Evolutionary conservation across 2,113 vertebrate species (phyloP), one percentile per base, ranked within the genome.

Genomic region (Stigmatopora argus): DNA sequence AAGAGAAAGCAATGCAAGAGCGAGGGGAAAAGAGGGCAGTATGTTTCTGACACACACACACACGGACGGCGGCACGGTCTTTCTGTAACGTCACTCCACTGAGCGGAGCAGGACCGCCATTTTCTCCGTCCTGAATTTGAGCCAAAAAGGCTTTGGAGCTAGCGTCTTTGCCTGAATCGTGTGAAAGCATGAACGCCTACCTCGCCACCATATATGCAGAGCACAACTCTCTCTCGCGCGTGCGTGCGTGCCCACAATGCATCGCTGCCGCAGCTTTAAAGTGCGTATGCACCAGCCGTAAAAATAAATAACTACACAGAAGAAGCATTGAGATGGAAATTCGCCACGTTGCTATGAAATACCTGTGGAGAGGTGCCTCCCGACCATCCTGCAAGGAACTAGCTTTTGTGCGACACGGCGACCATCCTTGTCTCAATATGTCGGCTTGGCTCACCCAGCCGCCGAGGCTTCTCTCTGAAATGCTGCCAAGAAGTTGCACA

Each of bases 91-190:
- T 91, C 89, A 89, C 89, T 86, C 80, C 23, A 72, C 79, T 86
- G 78, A 86, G 70, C 84, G 92, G 90, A 89, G 86, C 86, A 74
- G 88, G 86, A 92, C 93, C 90, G 93, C 95, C 94, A 98, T 96
- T 93, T 96, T 94, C 92, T 93, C 92, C 90, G 86, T 87, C 74
- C 89, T 93, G 92, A 93, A 91, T 80, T 23, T 72, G 71, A 90
- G 93, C 92, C 92, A 94, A 92, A 89, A 92, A 85, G 66, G 85
- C 91, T 87, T 67, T 77, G 1, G 86, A 89, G 89, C 86, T 82
- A 61, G 80, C 47, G 62, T 85, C 82, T 82, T 72, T 65, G 75
- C 77, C 80, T 79, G 73, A 58, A 69, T 70, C 70, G 72, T 51
- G 68, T 73, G 44, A 73, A 44, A 69, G 52, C 70, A 69, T 2